Conservation (phyloP, 2,797 vertebrate species). For the Alectoris magna region DNA sequence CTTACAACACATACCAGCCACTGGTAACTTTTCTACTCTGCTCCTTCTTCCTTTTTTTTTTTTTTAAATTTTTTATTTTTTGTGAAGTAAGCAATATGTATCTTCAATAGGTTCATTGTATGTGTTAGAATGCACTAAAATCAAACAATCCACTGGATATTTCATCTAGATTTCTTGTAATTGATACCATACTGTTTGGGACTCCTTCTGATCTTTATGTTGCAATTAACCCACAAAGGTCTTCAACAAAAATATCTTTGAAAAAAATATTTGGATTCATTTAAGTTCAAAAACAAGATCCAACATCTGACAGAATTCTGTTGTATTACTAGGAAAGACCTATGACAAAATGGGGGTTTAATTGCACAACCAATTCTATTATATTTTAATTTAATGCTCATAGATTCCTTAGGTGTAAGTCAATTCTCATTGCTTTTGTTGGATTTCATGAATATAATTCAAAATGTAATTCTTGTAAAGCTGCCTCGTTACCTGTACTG, state of each 20-base stretch:
- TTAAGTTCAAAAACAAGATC: not conserved
- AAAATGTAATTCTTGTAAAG: not conserved
- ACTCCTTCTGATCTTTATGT: not conserved
- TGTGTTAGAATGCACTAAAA: not conserved
- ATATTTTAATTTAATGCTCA: conserved; percentile 41
- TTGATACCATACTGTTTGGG: not conserved
- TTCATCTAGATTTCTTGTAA: not conserved
- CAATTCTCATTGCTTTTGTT: not conserved
- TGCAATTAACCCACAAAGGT: not conserved
- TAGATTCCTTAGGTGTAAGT: not conserved
- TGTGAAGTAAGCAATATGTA: not conserved
- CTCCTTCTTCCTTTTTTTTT: not conserved
- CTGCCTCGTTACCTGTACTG: not conserved
- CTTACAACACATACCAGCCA: not conserved
- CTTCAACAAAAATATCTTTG: conserved; percentile 10
- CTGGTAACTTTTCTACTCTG: not conserved
- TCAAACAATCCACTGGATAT: not conserved
- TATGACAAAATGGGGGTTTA: conserved; percentile 7
- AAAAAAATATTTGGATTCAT: not conserved
- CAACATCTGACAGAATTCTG: not conserved
- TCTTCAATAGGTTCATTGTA: not conserved
- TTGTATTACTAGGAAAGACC: not conserved
- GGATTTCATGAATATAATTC: not conserved
- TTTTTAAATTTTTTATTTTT: not conserved
- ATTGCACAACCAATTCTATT: conserved; percentile 17